A percentile compares a stretch with the other conserved stretches of the same genome.
Conservation (phyloP, 2,113 vertebrate genomes). For the Zosterops japonicus region DNA sequence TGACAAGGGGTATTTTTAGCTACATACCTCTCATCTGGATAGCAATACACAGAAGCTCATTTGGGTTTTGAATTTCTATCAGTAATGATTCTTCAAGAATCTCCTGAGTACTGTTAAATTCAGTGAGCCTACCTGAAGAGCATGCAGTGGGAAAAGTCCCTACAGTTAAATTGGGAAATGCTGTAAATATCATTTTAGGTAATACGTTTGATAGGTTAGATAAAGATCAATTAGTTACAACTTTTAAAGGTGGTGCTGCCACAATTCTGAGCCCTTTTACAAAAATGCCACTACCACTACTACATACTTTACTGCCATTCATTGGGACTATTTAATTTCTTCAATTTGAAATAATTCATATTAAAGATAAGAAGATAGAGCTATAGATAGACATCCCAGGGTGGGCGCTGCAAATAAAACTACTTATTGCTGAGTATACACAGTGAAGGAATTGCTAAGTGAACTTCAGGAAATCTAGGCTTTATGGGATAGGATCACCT, state of each 20-base stretch:
- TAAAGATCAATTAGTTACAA: background rate
- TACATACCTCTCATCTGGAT: background rate
- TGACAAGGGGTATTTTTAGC: background rate
- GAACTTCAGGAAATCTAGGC: background rate
- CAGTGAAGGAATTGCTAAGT: background rate
- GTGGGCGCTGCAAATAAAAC: background rate
- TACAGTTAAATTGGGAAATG: background rate
- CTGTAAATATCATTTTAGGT: background rate
- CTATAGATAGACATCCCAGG: background rate
- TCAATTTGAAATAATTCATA: background rate
- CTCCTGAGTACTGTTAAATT: background rate
- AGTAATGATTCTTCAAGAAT: background rate
- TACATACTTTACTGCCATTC: background rate
- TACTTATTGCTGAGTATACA: background rate
- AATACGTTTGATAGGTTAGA: background rate
- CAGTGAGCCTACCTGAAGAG: background rate
- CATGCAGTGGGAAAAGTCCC: background rate
- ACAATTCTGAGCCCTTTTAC: background rate
- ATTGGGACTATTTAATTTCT: background rate
- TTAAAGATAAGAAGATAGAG: background rate
- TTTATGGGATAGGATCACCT: background rate
- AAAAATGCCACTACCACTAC: background rate
- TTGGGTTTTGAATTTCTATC: background rate
- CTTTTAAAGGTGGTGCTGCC: background rate
- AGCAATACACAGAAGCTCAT: background rate